phyloP scores from a whole-genome alignment of 2,113 vertebrate species.

The Macrotus californicus region DNA sequence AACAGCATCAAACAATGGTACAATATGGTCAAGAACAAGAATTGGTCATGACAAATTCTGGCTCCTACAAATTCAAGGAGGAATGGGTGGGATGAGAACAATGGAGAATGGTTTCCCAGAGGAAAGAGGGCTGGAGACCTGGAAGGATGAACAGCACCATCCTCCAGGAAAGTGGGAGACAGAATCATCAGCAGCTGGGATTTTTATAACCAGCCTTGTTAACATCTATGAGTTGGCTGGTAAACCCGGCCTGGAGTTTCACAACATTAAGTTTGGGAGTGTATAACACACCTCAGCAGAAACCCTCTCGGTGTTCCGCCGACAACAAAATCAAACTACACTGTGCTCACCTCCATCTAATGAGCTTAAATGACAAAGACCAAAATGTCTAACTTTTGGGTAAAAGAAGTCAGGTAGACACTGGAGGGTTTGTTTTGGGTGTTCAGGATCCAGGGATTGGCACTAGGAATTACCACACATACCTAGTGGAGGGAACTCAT shows the following conservation, averaged over 20 bases:
- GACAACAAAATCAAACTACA: neutral
- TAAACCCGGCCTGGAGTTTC: neutral
- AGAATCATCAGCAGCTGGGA: neutral
- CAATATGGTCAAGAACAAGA: neutral
- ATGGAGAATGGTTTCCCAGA: neutral
- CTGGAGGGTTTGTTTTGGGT: neutral
- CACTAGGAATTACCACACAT: neutral
- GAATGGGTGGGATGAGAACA: neutral
- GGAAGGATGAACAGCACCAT: neutral
- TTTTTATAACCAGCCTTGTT: neutral
- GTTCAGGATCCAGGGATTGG: neutral
- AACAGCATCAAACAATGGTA: neutral
- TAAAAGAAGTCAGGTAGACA: neutral
- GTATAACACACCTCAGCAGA: neutral
- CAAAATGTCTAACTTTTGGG: neutral
- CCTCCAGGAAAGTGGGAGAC: neutral
- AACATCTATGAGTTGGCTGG: neutral
- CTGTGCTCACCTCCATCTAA: neutral
- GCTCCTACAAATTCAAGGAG: neutral
- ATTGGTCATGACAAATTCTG: neutral
- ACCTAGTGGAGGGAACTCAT: neutral
- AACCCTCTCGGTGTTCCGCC: neutral
- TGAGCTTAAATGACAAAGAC: neutral
- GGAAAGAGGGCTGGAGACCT: neutral
- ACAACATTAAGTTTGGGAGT: neutral